A percentile compares a stretch with the other conserved stretches of the same genome.
These are phyloP conservation scores for Pedetes capensis DNA, from an alignment of 2,113 vertebrate species.

Conservation along the genomic window DNA sequence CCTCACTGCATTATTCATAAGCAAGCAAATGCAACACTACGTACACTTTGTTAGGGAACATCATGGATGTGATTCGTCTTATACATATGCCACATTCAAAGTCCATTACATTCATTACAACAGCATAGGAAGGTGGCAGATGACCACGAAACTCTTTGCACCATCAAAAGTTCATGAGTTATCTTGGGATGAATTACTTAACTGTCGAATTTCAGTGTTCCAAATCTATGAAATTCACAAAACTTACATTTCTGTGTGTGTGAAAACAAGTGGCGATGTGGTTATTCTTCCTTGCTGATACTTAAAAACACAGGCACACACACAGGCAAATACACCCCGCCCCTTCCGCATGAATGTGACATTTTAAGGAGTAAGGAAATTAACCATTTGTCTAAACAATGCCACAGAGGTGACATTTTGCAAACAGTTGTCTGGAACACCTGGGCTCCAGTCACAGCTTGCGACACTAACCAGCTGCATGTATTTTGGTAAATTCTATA, in stretches of 20 bases:
- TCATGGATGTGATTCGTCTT: not conserved
- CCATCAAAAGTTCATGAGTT: not conserved
- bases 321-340: not conserved
- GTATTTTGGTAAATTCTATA: not conserved
- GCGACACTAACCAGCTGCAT: not conserved
- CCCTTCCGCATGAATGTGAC: not conserved
- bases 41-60: not conserved
- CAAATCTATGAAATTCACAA: too few relatives aligned
- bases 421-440: not conserved
- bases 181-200: not conserved
- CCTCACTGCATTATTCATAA: slow-evolving; percentile 21
- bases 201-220: not conserved
- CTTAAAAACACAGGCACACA: not conserved
- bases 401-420: not conserved
- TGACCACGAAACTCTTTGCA: not conserved
- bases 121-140: not conserved
- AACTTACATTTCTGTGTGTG: too few relatives aligned
- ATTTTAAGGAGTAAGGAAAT: not conserved
- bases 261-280: not conserved
- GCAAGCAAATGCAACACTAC: not conserved
- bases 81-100: not conserved
- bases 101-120: not conserved
- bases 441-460: not conserved
- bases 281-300: not conserved
- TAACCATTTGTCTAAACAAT: not conserved